Base-by-base conservation (phyloP, 1,140 invertebrate genomes). In the Aphaenogaster rudis region DNA sequence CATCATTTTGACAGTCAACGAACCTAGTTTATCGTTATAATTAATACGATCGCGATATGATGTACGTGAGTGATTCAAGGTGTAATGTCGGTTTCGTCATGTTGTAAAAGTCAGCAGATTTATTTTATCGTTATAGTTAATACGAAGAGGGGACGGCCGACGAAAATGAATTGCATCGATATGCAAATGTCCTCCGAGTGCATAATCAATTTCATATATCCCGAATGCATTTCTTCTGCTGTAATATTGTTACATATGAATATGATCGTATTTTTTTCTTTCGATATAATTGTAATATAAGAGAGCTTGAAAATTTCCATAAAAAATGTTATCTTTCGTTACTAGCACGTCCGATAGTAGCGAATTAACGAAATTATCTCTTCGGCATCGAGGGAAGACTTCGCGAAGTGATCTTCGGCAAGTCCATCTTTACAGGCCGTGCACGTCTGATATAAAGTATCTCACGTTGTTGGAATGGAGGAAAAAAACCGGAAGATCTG, bases 401-500 rank as follows among this genome's bases (percentile, higher is more conserved):
- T 59, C 0, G 67, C 42, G 39, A 81, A 57, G 36, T 71, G 48
- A 84, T 84, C 80, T 61, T 84, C 42, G 80, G 42, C 69, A 8
- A 76, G 80, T 82, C 39, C 39, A 64, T 64, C 84, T 86, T 80
- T 86, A 48, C 59, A 86, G 8, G 33, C 64, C 77, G 42, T 28
- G 66, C 85, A 86, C 85, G 77, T 86, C 48, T n/a, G 77, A 67
- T 69, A 69, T 80, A 69, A 86, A 86, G 77, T 69, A 80, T 86
- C 64, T 71, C 64, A 52, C 85, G 77, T 81, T 81, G 85, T 86
- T 67, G 59, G 42, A 54, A 13, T 6, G 54, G 67, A 57, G 8
- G 6, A 33, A 78, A 79, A 82, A 87, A 67, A 87, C 28, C 77
- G 52, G 71, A 64, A 79, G 89, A 91, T 88, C 87, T 71, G 63